A percentile compares a stretch with the other conserved stretches of the same genome.
phyloP scores from a whole-genome alignment of 2,888 invertebrate genomes.

The Oxyscelio sp. region DNA sequence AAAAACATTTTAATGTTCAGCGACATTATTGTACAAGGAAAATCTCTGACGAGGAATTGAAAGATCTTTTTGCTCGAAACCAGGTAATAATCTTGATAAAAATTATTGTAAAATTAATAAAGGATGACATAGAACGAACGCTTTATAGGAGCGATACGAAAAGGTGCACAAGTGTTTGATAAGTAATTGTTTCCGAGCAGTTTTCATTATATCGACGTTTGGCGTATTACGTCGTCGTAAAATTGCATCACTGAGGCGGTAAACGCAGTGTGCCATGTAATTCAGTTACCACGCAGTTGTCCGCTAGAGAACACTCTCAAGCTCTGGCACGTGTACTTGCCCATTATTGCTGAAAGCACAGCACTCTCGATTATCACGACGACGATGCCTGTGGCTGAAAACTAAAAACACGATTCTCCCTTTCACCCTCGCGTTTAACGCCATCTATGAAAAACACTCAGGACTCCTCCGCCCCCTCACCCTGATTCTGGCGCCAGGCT shows the following conservation, averaged over 20 bases:
- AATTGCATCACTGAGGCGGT: conserved; percentile 85
- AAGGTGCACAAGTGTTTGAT: conserved; percentile 65
- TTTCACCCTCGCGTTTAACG: conserved; percentile 49
- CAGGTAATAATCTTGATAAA: conserved; percentile 7
- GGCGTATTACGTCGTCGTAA: conserved; percentile 83
- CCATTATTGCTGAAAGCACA: conserved; percentile 88
- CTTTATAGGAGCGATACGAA: conserved; percentile 39
- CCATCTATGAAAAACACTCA: conserved; percentile 69
- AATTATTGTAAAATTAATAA: conserved; percentile 50
- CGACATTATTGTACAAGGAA: too few relatives aligned
- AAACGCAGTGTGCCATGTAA: conserved; percentile 87
- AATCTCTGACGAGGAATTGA: too few relatives aligned
- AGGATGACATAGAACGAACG: conserved; percentile 36
- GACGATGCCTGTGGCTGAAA: conserved; percentile 84
- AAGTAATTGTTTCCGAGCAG: conserved; percentile 71
- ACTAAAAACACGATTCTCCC: conserved; percentile 83
- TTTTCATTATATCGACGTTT: conserved; percentile 79
- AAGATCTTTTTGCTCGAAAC: too few relatives aligned
- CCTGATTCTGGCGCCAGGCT: conserved; percentile 36
- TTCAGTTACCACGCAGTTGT: conserved; percentile 86
- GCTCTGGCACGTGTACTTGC: conserved; percentile 86
- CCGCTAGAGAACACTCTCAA: conserved; percentile 77
- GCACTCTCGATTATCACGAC: conserved; percentile 88
- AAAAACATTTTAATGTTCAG: too few relatives aligned
- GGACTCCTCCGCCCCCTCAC: conserved; percentile 4